Evolutionary conservation across 2,797 vertebrate species (phyloP), one percentile per base, ranked within the genome.

Genomic region (Phataginus tricuspis): DNA sequence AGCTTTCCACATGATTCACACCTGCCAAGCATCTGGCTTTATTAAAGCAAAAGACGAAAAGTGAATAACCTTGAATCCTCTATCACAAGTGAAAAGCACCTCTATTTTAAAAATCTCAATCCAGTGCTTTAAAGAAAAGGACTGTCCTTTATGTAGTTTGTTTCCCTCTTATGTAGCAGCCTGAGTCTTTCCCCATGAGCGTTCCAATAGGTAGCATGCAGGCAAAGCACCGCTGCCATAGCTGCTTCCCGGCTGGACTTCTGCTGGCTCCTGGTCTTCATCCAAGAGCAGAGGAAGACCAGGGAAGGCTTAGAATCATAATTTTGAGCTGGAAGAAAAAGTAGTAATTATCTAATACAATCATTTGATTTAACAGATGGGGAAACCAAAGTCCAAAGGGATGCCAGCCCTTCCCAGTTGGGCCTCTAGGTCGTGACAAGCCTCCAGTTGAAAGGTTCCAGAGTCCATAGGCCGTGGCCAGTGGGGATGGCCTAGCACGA

Each of bases 1-100:
- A 91, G 75, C 84, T 66, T 49, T 78, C 51, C 80, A 34, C 14
- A 1, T 64, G 85, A 91, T 57, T 90, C 95, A 94, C 74, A 89
- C 94, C 96, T 87, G 71, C 69, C 7, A 6, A 95, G 31, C 94
- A 97, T 95, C 89, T 93, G 93, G 84, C 92, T 95, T 91, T 57
- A 57, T 86, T 97, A 91, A 95, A 88, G 80, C 59, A 69, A 94
- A 49, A 72, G 49, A 95, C 92, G 74, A 94, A 95, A 96, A 97
- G 75, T 74, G 92, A 95, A 89, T 80, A 95, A 90, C 51, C 31
- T 91, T 23, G n/a, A 96, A 53, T 96, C 64, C 51, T 94, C 69
- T 86, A 71, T 95, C 85, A 85, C 51, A 90, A 96, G 80, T 66
- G 86, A 94, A 79, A 94, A 91, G 53, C 57, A 93, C 86, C 63